Evolutionary conservation across 2,888 invertebrate species (phyloP).

Genomic region (Hirtodrosophila trivittata): DNA sequence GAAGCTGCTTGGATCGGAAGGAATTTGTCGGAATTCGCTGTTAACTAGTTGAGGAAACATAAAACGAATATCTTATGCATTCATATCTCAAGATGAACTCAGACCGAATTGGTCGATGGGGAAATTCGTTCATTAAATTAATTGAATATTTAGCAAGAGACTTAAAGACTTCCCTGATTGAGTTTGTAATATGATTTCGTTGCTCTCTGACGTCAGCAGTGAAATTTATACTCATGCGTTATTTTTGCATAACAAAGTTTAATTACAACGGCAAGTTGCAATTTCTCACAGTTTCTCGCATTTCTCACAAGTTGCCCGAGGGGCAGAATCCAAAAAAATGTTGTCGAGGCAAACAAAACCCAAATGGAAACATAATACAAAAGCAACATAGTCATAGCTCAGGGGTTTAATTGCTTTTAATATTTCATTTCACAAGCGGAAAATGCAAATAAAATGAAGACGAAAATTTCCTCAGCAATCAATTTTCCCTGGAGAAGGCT

Average conservation of each 20-base stretch:
- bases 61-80: not conserved
- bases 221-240: too few relatives aligned
- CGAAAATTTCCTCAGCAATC: conserved; percentile 23
- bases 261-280: conserved; percentile 41
- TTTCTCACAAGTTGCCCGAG: conserved; percentile 24
- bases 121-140: conserved; percentile 3
- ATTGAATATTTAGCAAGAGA: not conserved
- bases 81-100: not conserved
- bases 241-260: conserved; percentile 61
- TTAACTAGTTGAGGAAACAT: not conserved
- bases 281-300: conserved; percentile 38
- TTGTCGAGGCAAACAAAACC: too few relatives aligned
- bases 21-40: conserved; percentile 21
- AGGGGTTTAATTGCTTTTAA: conserved; percentile 71
- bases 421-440: conserved; percentile 69
- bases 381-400: too few relatives aligned
- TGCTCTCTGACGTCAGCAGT: too few relatives aligned
- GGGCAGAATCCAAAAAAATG: conserved; percentile 25
- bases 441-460: conserved; percentile 54
- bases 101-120: not conserved
- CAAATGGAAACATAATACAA: too few relatives aligned
- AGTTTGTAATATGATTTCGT: too few relatives aligned
- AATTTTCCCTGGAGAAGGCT: not conserved
- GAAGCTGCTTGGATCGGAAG: conserved; percentile 17
- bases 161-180: too few relatives aligned